Evolutionary conservation across 2,797 vertebrate species (phyloP).

Genomic region (Valencia hispanica): DNA sequence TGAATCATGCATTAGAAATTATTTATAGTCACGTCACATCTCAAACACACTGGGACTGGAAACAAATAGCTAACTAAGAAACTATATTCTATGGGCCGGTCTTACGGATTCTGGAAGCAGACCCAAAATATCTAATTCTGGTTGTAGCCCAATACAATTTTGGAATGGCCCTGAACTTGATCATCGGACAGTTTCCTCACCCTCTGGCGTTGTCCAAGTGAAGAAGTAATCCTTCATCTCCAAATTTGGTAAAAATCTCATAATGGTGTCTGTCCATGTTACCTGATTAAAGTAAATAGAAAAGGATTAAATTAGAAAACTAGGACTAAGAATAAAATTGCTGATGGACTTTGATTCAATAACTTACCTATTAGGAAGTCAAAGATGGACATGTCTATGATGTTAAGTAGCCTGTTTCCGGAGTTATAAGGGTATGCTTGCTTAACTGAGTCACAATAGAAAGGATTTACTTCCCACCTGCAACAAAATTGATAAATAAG

Average conservation of each 20-base stretch:
- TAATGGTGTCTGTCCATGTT: conserved; percentile 99
- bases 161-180: not conserved
- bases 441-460: conserved; percentile 90
- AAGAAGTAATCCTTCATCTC: conserved; percentile 91
- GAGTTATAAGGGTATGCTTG: conserved; percentile 89
- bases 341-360: not conserved
- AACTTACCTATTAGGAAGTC: conserved; percentile 91
- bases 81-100: not conserved
- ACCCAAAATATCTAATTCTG: not conserved
- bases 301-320: not conserved
- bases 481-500: conserved; percentile 9
- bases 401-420: conserved; percentile 88
- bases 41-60: not conserved
- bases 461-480: conserved; percentile 95
- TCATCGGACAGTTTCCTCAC: conserved; percentile 71
- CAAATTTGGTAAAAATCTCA: conserved; percentile 95
- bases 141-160: not conserved
- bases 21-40: not conserved
- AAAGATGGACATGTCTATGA: conserved; percentile 96
- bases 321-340: not conserved
- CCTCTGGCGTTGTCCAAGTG: conserved; percentile 97
- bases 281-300: conserved; percentile 72
- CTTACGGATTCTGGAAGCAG: not conserved
- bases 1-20: not conserved
- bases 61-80: not conserved